Base-by-base conservation (phyloP, 2,888 invertebrate species). In the Deilephila porcellus region DNA sequence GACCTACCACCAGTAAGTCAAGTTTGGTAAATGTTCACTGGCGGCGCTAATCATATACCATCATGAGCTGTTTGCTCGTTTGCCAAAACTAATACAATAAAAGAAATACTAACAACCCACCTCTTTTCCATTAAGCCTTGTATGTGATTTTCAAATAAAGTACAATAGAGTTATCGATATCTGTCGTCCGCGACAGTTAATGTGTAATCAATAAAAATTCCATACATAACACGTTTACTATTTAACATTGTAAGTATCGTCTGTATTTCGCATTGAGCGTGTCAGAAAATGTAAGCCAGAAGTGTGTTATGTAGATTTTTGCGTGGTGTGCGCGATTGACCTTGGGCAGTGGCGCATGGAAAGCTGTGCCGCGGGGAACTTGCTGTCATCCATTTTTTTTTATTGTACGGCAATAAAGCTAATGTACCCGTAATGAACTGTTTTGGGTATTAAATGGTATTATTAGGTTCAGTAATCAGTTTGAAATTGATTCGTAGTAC, bases 181-280 rank as follows among this genome's bases (percentile, higher is more conserved):
- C 45, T 45, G 45, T 45, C 45, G 11, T 14, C 45, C 45, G 45
- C 45, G 45, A 45, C 45, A 14, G 14, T 45, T 37, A 34, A 67
- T 25, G n/a, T 37, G 14, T 20, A 52, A 64, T 20, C 45, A 67
- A 67, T 20, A 20, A 67, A 67, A 67, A 45, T 45, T 67, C 67
- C 52, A 67, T 45, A 25, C 67, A 52, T 67, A 20, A 67, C 45
- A 52, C 52, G 67, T 67, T 67, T 5, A 56, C 56, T 56, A 56
- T 56, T 56, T 56, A 45, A 45, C 45, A n/a, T 56, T 56, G n/a
- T 56, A n/a, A 56, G 56, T 67, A 4, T 25, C n/a, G 20, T 45
- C 45, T 25, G 25, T 20, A 52, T 45, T 52, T 67, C 20, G 37
- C 11, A 63, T 63, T 20, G 45, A 7, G 19, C 63, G 63, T 63